Base-by-base conservation (phyloP, 1,140 invertebrate genomes). In the Cylas formicarius region DNA sequence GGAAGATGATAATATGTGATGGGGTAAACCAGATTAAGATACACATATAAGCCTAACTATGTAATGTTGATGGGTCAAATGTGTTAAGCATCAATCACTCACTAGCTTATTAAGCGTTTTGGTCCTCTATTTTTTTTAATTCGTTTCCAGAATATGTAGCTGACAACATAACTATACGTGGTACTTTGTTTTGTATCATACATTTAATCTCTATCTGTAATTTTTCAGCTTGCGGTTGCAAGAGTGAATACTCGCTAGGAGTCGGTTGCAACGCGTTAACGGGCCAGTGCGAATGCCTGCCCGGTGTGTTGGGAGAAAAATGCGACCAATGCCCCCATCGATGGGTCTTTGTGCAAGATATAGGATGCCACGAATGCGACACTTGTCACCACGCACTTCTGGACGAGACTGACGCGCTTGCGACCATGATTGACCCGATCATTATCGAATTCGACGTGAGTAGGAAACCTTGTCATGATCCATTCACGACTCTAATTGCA, bases 201-300 rank as follows among this genome's bases (percentile, higher is more conserved):
- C 2, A 23, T n/a, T n/a, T n/a, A n/a, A n/a, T n/a, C n/a, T n/a
- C n/a, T n/a, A n/a, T 18, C 7, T 11, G 10, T 22, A 11, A 21
- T 48, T 37, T 67, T 67, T 14, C 53, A 85, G 81, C 84, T 42
- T 92, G 89, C 58, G 82, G 81, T 37, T 94, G 90, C 57, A 90
- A 90, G 52, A 80, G 77, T 41, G 86, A 86, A 2, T 93, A 89
- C 62, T 90, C 91, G 0, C 74, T 87, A 17, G 91, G 90, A 1
- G 82, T 88, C 11, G 89, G 88, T 13, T 97, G 92, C 57, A 87
- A 95, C 63, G 75, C 82, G 0, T 57, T 73, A 7, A 95, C 85
- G 2, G 96, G 96, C 0, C 86, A 93, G 50, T 99, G 96, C 63
- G 79, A 86, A 38, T 99, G 96, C 70, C 67, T 98, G 16, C 90